Evolutionary conservation across 2,888 invertebrate species (phyloP), one percentile per base, ranked within the genome.

Genomic region (Tortrix viridana): DNA sequence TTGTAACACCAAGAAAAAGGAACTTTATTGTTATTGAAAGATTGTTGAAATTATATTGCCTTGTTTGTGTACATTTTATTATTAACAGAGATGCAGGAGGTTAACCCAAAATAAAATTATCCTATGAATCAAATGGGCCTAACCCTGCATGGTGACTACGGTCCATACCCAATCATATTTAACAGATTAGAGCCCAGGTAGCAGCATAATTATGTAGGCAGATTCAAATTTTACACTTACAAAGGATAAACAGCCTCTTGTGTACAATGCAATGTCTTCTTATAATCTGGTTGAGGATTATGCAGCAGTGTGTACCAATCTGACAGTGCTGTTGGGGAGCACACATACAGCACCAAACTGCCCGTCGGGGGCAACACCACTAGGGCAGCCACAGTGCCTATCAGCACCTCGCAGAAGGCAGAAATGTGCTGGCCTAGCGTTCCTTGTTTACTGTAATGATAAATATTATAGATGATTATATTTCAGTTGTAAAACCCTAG

Each of bases 191-290:
- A n/a, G n/a, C n/a, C n/a, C n/a, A n/a, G n/a, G n/a, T n/a, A n/a
- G n/a, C n/a, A n/a, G n/a, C n/a, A n/a, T n/a, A n/a, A n/a, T n/a
- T n/a, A n/a, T 32, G 32, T 32, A 12, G 32, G 3, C 9, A 3
- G 3, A 1, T 19, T 23, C 37, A 38, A 9, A 3, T 19, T 44
- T 19, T 44, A 19, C 6, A 94, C 96, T 94, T 94, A 99, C 97
- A 99, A 89, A 48, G 99, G 99, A 92, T 98, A 99, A 0, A 99
- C 98, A 61, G 98, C 98, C 89, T 99, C 99, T 80, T 99, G 98
- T 0, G 99, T 98, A 85, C 99, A 99, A 86, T 98, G 96, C 58
- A 99, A 85, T 18, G 96, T 96, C 67, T 95, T 94, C 63, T 96
- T 96, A 87, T 98, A 99, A 85, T 98, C 96, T 0, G 98, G 98